Evolutionary conservation across 2,888 invertebrate genomes (phyloP), one percentile per base, ranked within the genome.

Genomic region (Crematogaster levior): DNA sequence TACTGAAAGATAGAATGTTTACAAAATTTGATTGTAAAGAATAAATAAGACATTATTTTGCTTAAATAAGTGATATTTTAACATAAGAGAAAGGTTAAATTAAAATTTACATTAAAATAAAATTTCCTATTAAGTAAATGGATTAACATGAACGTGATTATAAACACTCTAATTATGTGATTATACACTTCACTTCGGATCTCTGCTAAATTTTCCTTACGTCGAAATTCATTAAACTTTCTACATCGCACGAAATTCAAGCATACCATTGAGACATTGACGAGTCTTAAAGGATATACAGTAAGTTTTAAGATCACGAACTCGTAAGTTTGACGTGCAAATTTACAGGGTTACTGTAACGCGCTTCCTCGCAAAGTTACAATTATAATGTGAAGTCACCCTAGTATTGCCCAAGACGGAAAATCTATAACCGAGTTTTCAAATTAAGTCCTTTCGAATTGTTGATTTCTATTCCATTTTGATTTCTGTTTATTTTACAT

Each of bases 181-280:
- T 73, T 73, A 73, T 46, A 21, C 21, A 10, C 30, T 48, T 63
- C 34, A 61, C 21, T 24, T 63, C 34, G 12, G 7, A 61, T 37
- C 46, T 48, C 15, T 12, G 12, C 18, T 63, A 48, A 63, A 75
- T 75, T 75, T 75, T 53, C 73, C 34, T 75, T 43, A 43, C 65
- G 24, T 48, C 21, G 68, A 75, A 66, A 75, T 75, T 75, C 51
- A 68, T 75, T 75, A 68, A 75, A 75, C 68, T 75, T 75, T 75
- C 27, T 27, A 51, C 37, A 10, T 37, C 51, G 68, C 51, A 53
- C 30, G 43, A 51, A 68, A 53, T 66, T 75, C 40, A 40, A n/a
- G 15, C 70, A 30, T 68, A 40, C 51, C n/a, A 51, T 40, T 75
- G 70, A 75, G 70, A 75, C 37, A 68, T 68, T 68, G 75, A 75